Evolutionary conservation across 2,797 vertebrate species (phyloP), one percentile per base, ranked within the genome.

Genomic region (Gobionotothen gibberifrons): DNA sequence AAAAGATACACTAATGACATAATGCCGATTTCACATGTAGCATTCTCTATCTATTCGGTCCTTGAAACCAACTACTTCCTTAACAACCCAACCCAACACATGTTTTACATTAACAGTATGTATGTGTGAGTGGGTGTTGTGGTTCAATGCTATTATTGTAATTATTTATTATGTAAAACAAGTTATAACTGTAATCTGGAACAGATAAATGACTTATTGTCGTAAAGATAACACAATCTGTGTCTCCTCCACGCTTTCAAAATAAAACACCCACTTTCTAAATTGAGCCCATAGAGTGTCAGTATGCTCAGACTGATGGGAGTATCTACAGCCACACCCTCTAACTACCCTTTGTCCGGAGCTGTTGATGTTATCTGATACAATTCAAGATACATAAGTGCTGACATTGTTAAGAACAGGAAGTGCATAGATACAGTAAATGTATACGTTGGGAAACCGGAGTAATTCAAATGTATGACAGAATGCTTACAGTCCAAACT

Each of bases 191-290:
- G 26, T 55, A 72, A 63, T 72, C 58, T 64, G n/a, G 57, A 15
- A 9, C 6, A 56, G 65, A 66, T 64, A 66, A 36, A 59, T 9
- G 17, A 68, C 44, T 39, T 9, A 62, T 59, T 61, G 56, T 9
- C 46, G 43, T 21, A 9, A 36, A 55, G 36, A 51, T 72, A 42
- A 3, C 43, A 61, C 15, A 58, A 42, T 76, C 17, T 39, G 11
- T 36, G 15, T 32, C 52, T 29, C 15, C 14, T 52, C 21, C 14
- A 16, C 19, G 12, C 3, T 59, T 59, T 44, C 40, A 59, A 59
- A 26, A 60, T 60, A 29, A 60, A 62, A 36, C 46, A 19, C 46
- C 8, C 59, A 46, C 12, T 0, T 3, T 36, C n/a, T 16, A 29
- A 16, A 36, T 11, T 56, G 39, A 68, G 47, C 64, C 15, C 21